Percentiles rank a stretch among this genome's conserved stretches.
Evolutionary conservation across 2,113 vertebrate genomes (phyloP).

Genomic region (Vimba vimba): DNA sequence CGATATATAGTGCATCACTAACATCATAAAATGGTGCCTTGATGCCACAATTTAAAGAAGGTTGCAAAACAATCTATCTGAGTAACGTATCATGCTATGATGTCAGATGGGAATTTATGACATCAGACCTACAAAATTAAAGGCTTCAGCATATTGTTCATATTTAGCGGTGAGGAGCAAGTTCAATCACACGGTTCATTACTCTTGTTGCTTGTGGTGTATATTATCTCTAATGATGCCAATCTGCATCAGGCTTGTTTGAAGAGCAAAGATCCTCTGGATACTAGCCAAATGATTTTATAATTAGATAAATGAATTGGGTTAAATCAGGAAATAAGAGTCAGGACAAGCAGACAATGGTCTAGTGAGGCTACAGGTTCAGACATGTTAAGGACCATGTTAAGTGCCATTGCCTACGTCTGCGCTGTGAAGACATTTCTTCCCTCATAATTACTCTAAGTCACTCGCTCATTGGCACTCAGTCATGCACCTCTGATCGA

Average conservation of each 20-base stretch:
- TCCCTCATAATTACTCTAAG: conserved; percentile 45
- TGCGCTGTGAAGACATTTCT: neutral
- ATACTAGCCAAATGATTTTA: conserved; percentile 54
- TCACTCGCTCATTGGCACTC: conserved; percentile 25
- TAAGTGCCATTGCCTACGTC: conserved; percentile 13
- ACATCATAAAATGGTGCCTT: neutral
- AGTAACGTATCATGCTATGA: neutral
- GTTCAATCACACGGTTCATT: conserved; percentile 58
- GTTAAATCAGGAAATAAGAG: conserved; percentile 51
- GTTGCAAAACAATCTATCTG: neutral
- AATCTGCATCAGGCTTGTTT: conserved; percentile 49
- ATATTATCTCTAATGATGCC: conserved; percentile 53
- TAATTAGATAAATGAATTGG: conserved; percentile 55
- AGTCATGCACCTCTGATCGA: conserved; percentile 32
- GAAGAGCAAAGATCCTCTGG: conserved; percentile 51
- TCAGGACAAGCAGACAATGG: conserved; percentile 49
- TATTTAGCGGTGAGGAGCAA: conserved; percentile 44
- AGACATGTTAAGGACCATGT: conserved; percentile 27
- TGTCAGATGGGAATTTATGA: conserved; percentile 33
- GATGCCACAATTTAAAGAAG: neutral
- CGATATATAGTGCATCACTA: no score
- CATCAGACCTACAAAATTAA: conserved; percentile 39
- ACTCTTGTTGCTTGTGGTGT: conserved; percentile 50
- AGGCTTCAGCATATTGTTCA: conserved; percentile 39
- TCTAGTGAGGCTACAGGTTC: conserved; percentile 38